Evolutionary conservation across 2,797 vertebrate species (phyloP).

Genomic region (Tangara arthus): DNA sequence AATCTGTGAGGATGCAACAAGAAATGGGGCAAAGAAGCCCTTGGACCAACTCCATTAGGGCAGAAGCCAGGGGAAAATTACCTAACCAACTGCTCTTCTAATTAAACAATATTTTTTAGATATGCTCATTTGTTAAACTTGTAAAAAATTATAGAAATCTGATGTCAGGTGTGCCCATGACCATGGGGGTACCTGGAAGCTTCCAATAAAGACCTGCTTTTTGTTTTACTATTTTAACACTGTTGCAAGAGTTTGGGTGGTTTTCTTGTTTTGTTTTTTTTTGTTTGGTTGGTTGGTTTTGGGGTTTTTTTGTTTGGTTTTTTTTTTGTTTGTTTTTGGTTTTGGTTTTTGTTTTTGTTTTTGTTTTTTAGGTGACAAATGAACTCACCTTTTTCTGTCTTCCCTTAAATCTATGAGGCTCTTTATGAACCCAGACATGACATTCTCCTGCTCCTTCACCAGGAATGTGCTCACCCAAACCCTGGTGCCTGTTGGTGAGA

Average conservation of each 20-base stretch:
- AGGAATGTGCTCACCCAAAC: neutral
- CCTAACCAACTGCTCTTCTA: neutral
- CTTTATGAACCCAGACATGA: neutral
- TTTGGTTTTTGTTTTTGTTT: too few relatives aligned
- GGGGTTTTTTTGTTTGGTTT: too few relatives aligned
- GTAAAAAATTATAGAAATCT: neutral
- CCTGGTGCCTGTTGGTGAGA: neutral
- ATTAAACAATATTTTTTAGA: neutral
- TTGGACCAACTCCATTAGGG: neutral
- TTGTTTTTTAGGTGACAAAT: neutral
- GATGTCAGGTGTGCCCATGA: too few relatives aligned
- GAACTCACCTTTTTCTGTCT: neutral
- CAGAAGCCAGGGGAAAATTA: rapidly evolving
- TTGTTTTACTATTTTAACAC: neutral
- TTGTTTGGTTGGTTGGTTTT: too few relatives aligned
- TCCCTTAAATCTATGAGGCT: neutral
- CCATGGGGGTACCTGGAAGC: neutral
- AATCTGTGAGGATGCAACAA: neutral
- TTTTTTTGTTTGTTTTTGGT: too few relatives aligned
- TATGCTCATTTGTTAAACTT: neutral
- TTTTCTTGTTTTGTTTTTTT: too few relatives aligned
- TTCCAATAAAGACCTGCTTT: neutral
- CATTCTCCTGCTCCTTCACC: neutral
- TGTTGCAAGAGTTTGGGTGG: neutral
- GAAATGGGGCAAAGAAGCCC: neutral